Percentiles rank a stretch among this genome's conserved stretches.
phyloP scores from a whole-genome alignment of 2,888 invertebrate genomes.

The Ferdinandea cuprea region DNA sequence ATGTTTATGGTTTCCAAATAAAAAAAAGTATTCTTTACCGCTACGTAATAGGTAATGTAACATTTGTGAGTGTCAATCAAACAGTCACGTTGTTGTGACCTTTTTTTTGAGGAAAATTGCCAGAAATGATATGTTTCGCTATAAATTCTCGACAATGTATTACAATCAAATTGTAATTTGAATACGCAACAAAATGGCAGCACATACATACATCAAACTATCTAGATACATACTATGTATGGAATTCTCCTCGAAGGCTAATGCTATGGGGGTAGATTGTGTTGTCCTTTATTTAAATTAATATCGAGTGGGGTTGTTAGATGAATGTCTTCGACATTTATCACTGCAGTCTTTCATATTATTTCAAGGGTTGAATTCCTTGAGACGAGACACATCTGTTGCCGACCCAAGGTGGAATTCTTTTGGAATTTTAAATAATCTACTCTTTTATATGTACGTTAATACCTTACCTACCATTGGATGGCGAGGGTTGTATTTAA shows the following conservation, averaged over 20 bases:
- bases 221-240: conserved; percentile 16
- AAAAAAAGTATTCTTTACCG: background rate
- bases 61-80: conserved; percentile 67
- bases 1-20: too few relatives aligned
- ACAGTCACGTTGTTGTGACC: conserved; percentile 20
- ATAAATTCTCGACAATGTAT: conserved; percentile 64
- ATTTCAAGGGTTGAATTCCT: conserved; percentile 52
- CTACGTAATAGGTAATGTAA: conserved; percentile 4
- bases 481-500: conserved; percentile 48
- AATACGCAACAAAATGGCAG: conserved; percentile 58
- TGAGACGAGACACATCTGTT: conserved; percentile 69
- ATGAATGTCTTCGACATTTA: conserved; percentile 71
- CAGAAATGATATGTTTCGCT: conserved; percentile 57
- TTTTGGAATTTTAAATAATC: conserved; percentile 64
- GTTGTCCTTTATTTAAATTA: conserved; percentile 71
- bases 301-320: conserved; percentile 63
- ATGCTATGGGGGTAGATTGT: conserved; percentile 27
- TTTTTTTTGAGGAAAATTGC: conserved; percentile 15
- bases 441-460: conserved; percentile 15
- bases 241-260: background rate
- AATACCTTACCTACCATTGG: conserved; percentile 2
- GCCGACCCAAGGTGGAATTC: conserved; percentile 52
- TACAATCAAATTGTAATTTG: conserved; percentile 73
- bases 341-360: conserved; percentile 55
- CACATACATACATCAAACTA: conserved; percentile 48